Conservation (phyloP, 1,140 invertebrate genomes). For the Drosophila santomea region DNA sequence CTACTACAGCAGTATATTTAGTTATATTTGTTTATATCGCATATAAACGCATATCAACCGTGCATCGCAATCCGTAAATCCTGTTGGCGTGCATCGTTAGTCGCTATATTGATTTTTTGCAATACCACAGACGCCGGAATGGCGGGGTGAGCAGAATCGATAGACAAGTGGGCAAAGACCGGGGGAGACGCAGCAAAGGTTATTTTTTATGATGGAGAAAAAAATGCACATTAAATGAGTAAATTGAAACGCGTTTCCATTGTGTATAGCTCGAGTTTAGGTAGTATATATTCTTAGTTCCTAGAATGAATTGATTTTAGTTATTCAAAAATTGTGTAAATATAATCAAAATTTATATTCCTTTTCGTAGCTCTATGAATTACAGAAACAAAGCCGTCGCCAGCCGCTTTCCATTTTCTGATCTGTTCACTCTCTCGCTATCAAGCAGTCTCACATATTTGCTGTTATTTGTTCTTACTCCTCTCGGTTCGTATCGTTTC, state of each 20-base stretch:
- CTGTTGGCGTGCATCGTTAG: slow-evolving; percentile 44
- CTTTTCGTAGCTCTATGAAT: slow-evolving; percentile 50
- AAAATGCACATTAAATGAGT: slow-evolving; percentile 34
- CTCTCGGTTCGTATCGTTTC: slow-evolving; percentile 14
- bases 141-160: slow-evolving; percentile 20
- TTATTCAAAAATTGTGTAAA: slow-evolving; percentile 69
- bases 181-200: slow-evolving; percentile 8
- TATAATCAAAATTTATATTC: slow-evolving; percentile 74
- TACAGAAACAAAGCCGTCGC: slow-evolving; percentile 36
- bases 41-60: slow-evolving; percentile 35
- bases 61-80: slow-evolving; percentile 20
- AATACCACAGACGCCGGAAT: slow-evolving; percentile 7
- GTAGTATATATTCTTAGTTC: slow-evolving; percentile 59
- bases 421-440: slow-evolving; percentile 46
- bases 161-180: slow-evolving; percentile 11
- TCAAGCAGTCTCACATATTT: slow-evolving; percentile 79
- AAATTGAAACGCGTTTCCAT: slow-evolving; percentile 38
- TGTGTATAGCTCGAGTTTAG: slow-evolving; percentile 46
- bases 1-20: slow-evolving; percentile 3
- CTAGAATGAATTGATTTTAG: slow-evolving; percentile 55
- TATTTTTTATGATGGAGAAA: slow-evolving; percentile 9
- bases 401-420: slow-evolving; percentile 4
- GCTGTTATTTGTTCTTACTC: slow-evolving; percentile 60
- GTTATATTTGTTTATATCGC: slow-evolving; percentile 31
- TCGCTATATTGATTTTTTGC: slow-evolving; percentile 48